Evolutionary conservation across 2,797 vertebrate species (phyloP).

Genomic region (Scarus forsteni): DNA sequence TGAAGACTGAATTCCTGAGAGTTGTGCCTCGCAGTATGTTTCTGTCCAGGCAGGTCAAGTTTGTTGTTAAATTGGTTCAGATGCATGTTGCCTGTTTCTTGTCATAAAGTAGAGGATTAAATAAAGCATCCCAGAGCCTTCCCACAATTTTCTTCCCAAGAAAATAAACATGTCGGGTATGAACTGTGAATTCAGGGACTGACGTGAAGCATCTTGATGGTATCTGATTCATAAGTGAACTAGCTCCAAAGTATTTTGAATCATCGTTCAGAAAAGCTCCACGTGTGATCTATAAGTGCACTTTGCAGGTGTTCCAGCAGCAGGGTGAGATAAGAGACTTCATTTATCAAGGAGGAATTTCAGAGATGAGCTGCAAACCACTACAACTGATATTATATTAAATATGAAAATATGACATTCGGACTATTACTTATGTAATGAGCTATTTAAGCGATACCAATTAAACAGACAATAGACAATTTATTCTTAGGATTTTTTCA

Average conservation of each 20-base stretch:
- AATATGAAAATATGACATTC: no score
- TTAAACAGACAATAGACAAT: no score
- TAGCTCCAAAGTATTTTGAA: background rate
- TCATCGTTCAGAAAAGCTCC: background rate
- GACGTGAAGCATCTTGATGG: background rate
- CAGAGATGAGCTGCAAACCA: no score
- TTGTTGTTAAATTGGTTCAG: background rate
- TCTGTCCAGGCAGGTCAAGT: background rate
- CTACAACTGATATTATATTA: no score
- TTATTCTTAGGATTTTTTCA: no score
- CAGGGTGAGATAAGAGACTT: background rate
- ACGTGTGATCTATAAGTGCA: background rate
- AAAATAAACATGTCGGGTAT: background rate
- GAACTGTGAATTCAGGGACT: background rate
- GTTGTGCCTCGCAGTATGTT: background rate
- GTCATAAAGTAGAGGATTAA: background rate
- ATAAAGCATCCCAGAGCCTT: background rate
- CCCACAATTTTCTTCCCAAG: background rate
- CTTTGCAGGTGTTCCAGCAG: background rate
- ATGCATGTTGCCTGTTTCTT: slow-evolving; percentile 2
- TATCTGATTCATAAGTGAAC: background rate
- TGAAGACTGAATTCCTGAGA: no score
- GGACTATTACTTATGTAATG: no score
- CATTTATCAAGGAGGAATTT: no score
- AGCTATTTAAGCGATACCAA: no score